phyloP scores from a whole-genome alignment of 1,140 invertebrate species.

The Drosophila seguyi region DNA sequence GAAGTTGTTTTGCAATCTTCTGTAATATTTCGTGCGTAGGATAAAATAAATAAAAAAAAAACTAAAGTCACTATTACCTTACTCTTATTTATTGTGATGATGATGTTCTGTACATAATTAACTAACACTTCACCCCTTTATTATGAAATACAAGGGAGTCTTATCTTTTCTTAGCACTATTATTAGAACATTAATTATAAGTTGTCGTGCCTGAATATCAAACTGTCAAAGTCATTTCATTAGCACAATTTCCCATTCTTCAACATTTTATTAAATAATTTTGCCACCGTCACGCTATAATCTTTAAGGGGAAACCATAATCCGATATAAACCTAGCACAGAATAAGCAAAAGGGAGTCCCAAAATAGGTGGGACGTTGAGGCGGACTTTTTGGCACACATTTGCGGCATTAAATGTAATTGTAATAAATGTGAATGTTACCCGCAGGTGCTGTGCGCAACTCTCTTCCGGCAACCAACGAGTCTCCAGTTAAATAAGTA shows the following conservation, averaged over 20 bases:
- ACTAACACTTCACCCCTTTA: background rate
- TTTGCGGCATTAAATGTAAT: constrained; percentile 14
- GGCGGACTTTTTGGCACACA: constrained; percentile 7
- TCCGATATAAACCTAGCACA: constrained; percentile 8
- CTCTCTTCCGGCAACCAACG: constrained; percentile 2
- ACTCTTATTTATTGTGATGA: too few species aligned
- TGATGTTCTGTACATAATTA: too few species aligned
- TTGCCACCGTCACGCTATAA: background rate
- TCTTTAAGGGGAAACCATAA: background rate
- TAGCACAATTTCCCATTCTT: background rate
- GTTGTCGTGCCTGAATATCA: background rate
- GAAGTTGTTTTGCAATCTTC: background rate
- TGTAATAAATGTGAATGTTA: constrained; percentile 66
- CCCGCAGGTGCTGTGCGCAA: constrained; percentile 52
- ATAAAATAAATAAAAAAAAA: too few species aligned
- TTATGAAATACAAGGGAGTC: background rate
- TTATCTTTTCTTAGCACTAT: background rate
- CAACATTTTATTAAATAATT: constrained; percentile 4
- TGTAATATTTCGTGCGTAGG: too few species aligned
- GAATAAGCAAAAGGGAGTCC: background rate
- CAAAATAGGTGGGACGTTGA: background rate
- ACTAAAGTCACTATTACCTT: too few species aligned
- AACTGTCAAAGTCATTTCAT: background rate
- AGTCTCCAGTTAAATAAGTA: constrained; percentile 5
- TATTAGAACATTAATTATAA: constrained; percentile 1